These are phyloP conservation scores for Tringa solitaria DNA, from an alignment of 2,113 vertebrate species.

Conservation along the genomic window DNA sequence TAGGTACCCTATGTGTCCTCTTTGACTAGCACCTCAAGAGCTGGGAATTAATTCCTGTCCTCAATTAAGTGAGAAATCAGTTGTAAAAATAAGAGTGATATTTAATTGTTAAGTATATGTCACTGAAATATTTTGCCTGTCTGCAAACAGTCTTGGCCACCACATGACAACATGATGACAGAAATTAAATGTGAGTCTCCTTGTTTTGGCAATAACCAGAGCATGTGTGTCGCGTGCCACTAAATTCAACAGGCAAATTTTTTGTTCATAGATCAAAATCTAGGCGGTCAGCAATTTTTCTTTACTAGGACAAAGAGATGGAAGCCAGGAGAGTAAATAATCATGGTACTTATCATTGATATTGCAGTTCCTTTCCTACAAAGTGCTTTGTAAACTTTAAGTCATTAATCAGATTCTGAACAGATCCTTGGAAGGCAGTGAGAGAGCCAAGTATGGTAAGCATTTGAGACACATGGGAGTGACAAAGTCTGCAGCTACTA, in stretches of 20 bases:
- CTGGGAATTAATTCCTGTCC: not conserved
- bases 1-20: not conserved
- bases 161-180: not conserved
- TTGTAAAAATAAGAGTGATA: not conserved
- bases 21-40: not conserved
- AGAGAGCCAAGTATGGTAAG: not conserved
- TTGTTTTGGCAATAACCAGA: not conserved
- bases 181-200: not conserved
- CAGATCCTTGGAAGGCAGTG: not conserved
- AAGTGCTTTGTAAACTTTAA: not conserved
- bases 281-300: not conserved
- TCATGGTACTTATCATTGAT: not conserved
- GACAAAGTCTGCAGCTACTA: not conserved
- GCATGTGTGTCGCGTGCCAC: rapidly evolving
- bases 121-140: not conserved
- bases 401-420: conserved; percentile 8
- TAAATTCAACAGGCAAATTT: not conserved
- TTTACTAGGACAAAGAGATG: not conserved
- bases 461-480: not conserved
- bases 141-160: not conserved
- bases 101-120: not conserved
- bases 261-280: not conserved
- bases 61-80: not conserved
- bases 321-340: not conserved
- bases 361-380: not conserved